Evolutionary conservation across 2,888 invertebrate species (phyloP).

Genomic region (Cylloceria caligata): DNA sequence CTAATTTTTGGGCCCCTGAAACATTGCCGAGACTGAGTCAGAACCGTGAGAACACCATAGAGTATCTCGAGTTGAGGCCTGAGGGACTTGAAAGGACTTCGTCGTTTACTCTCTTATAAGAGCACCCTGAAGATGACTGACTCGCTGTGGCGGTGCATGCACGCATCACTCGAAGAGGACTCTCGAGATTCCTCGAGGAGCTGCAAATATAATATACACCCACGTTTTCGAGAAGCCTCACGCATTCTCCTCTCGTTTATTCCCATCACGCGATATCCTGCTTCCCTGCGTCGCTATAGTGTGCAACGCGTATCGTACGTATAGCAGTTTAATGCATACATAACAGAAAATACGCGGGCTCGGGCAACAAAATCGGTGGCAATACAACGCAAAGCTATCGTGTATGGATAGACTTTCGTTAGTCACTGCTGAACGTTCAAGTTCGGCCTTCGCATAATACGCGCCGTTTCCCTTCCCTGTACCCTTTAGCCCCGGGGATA

Average conservation of each 20-base stretch:
- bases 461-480: conserved; percentile 69
- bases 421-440: conserved; percentile 47
- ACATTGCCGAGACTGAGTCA: conserved; percentile 9
- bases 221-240: conserved; percentile 22
- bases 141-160: conserved; percentile 2
- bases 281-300: conserved; percentile 41
- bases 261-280: conserved; percentile 57
- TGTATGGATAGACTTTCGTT: conserved; percentile 23
- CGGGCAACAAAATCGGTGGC: neutral
- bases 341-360: conserved; percentile 38
- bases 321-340: conserved; percentile 36
- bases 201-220: conserved; percentile 26
- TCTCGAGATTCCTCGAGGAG: conserved; percentile 60
- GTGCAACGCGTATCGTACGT: conserved; percentile 28
- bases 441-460: conserved; percentile 61
- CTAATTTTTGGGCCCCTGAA: conserved; percentile 19
- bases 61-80: conserved; percentile 13
- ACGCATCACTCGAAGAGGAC: conserved; percentile 50
- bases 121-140: conserved; percentile 24
- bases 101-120: conserved; percentile 17
- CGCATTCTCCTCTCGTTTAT: conserved; percentile 49
- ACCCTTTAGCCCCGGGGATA: conserved; percentile 72
- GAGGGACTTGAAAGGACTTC: conserved; percentile 6
- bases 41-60: conserved; percentile 45
- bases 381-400: conserved; percentile 41